These are phyloP conservation scores for Apus apus DNA, from an alignment of 2,113 vertebrate species.

Conservation along the genomic window DNA sequence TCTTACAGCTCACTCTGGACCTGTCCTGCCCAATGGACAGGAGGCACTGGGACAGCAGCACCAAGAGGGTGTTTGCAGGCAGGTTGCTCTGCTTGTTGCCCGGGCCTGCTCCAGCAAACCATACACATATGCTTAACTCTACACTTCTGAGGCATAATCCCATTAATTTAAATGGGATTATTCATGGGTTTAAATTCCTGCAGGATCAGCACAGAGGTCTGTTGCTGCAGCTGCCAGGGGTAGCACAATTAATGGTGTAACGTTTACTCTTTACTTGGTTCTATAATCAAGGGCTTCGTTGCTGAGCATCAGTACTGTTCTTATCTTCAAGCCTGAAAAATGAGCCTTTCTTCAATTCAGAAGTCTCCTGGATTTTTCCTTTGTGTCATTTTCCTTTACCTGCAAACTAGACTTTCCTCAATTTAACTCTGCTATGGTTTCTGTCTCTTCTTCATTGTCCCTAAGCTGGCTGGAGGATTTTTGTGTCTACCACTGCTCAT, in stretches of 20 bases:
- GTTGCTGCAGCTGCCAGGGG: constrained; percentile 30
- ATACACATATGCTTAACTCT: constrained; percentile 55
- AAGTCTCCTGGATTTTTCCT: neutral
- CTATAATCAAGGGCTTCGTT: neutral
- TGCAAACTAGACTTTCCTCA: neutral
- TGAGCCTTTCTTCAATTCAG: neutral
- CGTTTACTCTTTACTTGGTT: neutral
- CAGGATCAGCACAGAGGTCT: constrained; percentile 57
- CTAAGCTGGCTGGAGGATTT: neutral
- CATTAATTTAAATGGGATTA: constrained; percentile 68
- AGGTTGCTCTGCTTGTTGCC: accelerated
- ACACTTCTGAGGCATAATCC: constrained; percentile 60
- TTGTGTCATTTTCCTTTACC: neutral
- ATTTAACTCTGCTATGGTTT: neutral
- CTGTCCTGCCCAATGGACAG: accelerated
- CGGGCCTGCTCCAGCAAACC: neutral
- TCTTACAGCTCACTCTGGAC: neutral
- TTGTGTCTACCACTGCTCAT: neutral
- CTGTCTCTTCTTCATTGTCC: neutral
- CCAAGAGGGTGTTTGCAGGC: neutral
- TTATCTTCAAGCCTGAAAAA: neutral
- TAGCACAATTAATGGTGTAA: neutral
- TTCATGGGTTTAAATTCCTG: constrained; percentile 43
- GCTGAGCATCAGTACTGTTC: neutral
- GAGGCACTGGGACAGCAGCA: neutral